These are phyloP conservation scores for Amblyraja radiata DNA, from an alignment of 2,797 vertebrate genomes.

Conservation along the genomic window DNA sequence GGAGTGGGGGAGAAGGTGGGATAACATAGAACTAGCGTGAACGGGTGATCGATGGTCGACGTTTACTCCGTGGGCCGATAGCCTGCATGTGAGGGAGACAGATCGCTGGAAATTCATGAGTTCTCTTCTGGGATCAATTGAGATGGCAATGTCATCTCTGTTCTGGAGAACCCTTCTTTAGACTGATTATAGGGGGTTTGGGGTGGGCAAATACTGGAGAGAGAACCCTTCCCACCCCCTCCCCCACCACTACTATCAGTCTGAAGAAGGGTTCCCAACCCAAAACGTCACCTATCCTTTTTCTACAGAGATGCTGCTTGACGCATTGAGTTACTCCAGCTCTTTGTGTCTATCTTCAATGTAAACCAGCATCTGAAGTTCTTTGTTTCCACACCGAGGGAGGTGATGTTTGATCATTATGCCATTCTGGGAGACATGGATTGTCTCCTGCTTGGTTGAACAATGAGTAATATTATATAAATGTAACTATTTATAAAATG, in stretches of 20 bases:
- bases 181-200: too few relatives aligned
- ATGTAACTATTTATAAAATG: slow-evolving; percentile 21
- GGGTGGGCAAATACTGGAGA: too few relatives aligned
- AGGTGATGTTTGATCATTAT: not conserved
- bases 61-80: not conserved
- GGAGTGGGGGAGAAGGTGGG: too few relatives aligned
- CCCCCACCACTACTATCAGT: not conserved
- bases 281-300: too few relatives aligned
- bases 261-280: too few relatives aligned
- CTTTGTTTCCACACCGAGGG: not conserved
- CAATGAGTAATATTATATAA: not conserved
- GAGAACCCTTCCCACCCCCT: not conserved
- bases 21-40: too few relatives aligned
- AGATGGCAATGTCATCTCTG: not conserved
- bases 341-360: too few relatives aligned
- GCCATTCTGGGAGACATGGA: not conserved
- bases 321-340: too few relatives aligned
- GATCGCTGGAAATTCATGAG: not conserved
- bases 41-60: too few relatives aligned
- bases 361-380: too few relatives aligned
- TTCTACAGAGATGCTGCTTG: too few relatives aligned
- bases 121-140: not conserved
- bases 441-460: not conserved
- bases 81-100: not conserved
- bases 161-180: not conserved